Evolutionary conservation across 1,140 invertebrate genomes (phyloP), one percentile per base, ranked within the genome.

Genomic region (Bradynema listronoti): DNA sequence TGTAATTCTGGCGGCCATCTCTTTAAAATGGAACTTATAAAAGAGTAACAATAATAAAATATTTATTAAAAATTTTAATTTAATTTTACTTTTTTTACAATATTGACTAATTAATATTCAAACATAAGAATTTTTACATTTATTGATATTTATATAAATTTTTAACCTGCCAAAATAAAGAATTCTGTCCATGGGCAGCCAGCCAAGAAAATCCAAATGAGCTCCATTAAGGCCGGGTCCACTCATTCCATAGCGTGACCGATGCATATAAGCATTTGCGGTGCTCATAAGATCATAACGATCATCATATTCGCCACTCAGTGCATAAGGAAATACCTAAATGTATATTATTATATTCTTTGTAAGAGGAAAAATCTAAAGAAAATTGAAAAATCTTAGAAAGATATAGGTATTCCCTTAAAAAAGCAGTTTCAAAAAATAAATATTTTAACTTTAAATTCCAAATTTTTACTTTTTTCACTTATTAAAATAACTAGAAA

Each of bases 181-280:
- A 42, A 74, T 66, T 51, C 73, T 46, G 50, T 76, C 62, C 70
- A 77, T 74, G 2, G 73, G 73, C 7, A 75, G 63, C 73, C 73
- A 75, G 11, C 73, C 73, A 0, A 75, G 42, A 45, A 78, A 75
- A 33, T 75, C 75, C 54, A 75, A 47, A 58, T 75, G 73, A 9
- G 73, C 53, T 0, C 73, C 73, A 34, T 76, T 76, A 4, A 75
- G 52, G 14, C 72, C 72, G 11, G 75, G 75, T 5, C 75, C 75
- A 47, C 51, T 65, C 61, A 78, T 69, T 24, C 75, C 75, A 42
- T 68, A 78, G 7, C 54, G 58, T 5, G 72, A 69, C 25, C 51
- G 43, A 33, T 76, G 62, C 75, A 78, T 75, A 34, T 70, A 77
- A n/a, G 73, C 73, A 51, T 75, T 78, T 9, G 75, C 73, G 11